Conservation (phyloP, 2,888 invertebrate genomes). For the Drymonia ruficornis region DNA sequence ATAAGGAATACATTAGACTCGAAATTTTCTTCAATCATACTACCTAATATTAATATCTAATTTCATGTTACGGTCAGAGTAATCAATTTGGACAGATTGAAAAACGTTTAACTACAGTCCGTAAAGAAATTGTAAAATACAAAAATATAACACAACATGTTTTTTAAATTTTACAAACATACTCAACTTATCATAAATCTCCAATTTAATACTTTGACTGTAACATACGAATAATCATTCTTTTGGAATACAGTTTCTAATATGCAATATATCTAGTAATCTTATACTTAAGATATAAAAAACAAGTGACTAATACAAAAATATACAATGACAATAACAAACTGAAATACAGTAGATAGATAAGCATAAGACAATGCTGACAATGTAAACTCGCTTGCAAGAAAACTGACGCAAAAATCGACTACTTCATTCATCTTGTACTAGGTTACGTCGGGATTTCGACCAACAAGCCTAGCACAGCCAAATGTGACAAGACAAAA, state of each 20-base stretch:
- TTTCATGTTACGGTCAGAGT: conserved; percentile 54
- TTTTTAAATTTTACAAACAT: conserved; percentile 2
- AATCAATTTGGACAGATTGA: conserved; percentile 42
- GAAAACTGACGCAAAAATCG: background rate
- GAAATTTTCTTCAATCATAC: conserved; percentile 69
- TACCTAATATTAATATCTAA: conserved; percentile 67
- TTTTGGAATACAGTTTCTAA: conserved; percentile 63
- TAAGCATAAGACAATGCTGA: background rate
- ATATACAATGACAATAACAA: conserved; percentile 64
- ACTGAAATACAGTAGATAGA: conserved; percentile 36
- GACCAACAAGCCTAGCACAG: too few species aligned
- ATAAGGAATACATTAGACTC: conserved; percentile 80
- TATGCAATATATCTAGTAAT: conserved; percentile 45
- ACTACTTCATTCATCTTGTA: too few species aligned
- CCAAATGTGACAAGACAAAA: too few species aligned
- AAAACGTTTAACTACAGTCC: conserved; percentile 31
- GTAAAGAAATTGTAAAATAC: conserved; percentile 8
- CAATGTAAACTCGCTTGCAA: background rate
- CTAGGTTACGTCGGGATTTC: too few species aligned
- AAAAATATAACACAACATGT: conserved; percentile 10
- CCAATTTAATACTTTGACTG: conserved; percentile 58
- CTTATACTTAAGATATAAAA: conserved; percentile 45
- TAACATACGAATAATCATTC: conserved; percentile 48
- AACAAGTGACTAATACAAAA: conserved; percentile 70
- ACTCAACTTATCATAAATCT: background rate